These are phyloP conservation scores for Arctia plantaginis DNA, from an alignment of 2,888 invertebrate genomes.

Conservation along the genomic window DNA sequence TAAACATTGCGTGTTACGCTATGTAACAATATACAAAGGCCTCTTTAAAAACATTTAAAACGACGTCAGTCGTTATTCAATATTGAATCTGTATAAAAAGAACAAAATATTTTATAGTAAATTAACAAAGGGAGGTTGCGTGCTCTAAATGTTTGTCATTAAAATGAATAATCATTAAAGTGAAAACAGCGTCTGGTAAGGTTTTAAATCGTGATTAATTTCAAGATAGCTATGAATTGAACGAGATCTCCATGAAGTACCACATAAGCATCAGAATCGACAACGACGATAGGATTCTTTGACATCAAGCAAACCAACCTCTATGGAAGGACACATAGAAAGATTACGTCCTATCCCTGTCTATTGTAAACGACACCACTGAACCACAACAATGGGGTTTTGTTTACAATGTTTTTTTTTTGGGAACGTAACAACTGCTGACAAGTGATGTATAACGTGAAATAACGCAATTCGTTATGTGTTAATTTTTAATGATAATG, in stretches of 20 bases:
- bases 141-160: slow-evolving; percentile 16
- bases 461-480: too few relatives aligned
- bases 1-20: slow-evolving; percentile 57
- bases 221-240: not conserved
- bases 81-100: slow-evolving; percentile 35
- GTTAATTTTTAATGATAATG: too few relatives aligned
- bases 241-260: not conserved
- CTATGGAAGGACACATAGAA: too few relatives aligned
- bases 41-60: slow-evolving; percentile 48
- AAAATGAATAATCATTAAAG: not conserved
- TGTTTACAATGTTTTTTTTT: too few relatives aligned
- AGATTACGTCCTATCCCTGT: too few relatives aligned
- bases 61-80: slow-evolving; percentile 50
- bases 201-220: not conserved
- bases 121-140: slow-evolving; percentile 33
- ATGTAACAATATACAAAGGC: slow-evolving; percentile 48
- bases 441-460: too few relatives aligned
- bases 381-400: too few relatives aligned
- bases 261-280: slow-evolving; percentile 51
- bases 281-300: slow-evolving; percentile 69
- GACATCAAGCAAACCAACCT: slow-evolving; percentile 62
- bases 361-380: too few relatives aligned
- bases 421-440: too few relatives aligned
- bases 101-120: slow-evolving; percentile 38
- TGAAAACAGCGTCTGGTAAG: not conserved